Conservation (phyloP, 2,888 invertebrate genomes). For the Trimorus sp. region DNA sequence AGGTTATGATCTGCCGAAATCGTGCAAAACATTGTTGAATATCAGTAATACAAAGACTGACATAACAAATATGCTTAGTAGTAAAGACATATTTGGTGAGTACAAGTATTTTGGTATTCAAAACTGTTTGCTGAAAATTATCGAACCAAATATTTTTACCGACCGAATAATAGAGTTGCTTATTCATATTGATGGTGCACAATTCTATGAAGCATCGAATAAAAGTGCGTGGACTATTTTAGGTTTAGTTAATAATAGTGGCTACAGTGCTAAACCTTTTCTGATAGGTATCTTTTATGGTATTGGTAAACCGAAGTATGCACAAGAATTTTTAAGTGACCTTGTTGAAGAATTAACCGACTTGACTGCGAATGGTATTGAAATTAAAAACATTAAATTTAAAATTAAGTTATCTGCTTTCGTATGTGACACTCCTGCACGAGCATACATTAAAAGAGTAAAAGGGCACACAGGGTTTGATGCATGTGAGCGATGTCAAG, state of each 20-base stretch:
- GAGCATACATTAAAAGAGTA: constrained; percentile 12
- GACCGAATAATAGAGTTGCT: constrained; percentile 7
- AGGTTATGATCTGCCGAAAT: neutral
- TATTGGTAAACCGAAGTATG: neutral
- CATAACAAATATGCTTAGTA: neutral
- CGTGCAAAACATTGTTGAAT: constrained; percentile 9
- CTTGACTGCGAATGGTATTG: neutral
- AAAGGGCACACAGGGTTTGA: constrained; percentile 13
- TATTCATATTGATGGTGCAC: constrained; percentile 20
- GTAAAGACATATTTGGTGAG: constrained; percentile 14
- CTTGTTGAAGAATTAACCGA: constrained; percentile 1
- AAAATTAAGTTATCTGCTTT: neutral
- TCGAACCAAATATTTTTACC: constrained; percentile 5
- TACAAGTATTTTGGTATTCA: constrained; percentile 19
- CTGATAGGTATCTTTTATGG: constrained; percentile 12
- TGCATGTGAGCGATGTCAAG: constrained; percentile 17
- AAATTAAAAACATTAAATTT: constrained; percentile 1
- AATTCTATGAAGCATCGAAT: neutral
- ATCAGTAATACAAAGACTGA: neutral
- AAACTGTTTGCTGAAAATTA: neutral
- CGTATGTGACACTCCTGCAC: constrained; percentile 12
- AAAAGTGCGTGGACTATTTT: constrained; percentile 15
- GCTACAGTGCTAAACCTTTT: constrained; percentile 11
- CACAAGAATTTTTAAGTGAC: constrained; percentile 4
- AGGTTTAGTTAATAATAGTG: neutral